These are phyloP conservation scores for Micropoecilia bifurca DNA, from an alignment of 2,797 vertebrate species.

Conservation along the genomic window DNA sequence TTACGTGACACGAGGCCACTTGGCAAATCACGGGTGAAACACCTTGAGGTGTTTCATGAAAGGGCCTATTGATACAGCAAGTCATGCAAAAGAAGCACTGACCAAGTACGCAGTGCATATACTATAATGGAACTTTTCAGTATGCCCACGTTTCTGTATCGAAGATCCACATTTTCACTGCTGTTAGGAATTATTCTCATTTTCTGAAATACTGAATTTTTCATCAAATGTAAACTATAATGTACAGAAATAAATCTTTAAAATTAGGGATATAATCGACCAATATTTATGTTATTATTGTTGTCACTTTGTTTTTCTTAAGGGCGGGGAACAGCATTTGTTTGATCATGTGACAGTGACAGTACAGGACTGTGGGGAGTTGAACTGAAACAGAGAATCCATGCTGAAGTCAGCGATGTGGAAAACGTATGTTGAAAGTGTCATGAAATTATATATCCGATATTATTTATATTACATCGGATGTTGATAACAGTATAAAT, in stretches of 20 bases:
- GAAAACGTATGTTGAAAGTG: too few species aligned
- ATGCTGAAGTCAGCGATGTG: too few species aligned
- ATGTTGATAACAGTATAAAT: too few species aligned
- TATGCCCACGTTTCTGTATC: not conserved
- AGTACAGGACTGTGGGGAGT: too few species aligned
- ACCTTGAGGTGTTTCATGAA: not conserved
- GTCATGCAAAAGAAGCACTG: not conserved
- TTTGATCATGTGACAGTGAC: too few species aligned
- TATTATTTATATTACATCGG: too few species aligned
- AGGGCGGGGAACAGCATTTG: too few species aligned
- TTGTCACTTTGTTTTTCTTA: too few species aligned
- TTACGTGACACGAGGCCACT: not conserved
- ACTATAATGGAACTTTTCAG: not conserved
- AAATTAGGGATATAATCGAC: not conserved
- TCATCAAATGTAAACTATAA: not conserved
- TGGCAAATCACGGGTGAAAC: not conserved
- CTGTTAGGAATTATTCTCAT: not conserved
- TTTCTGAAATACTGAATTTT: not conserved
- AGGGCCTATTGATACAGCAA: not conserved
- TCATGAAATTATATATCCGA: not conserved
- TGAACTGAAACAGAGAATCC: too few species aligned
- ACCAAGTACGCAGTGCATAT: not conserved
- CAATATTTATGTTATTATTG: too few species aligned
- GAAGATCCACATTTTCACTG: not conserved
- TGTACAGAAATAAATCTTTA: not conserved